Evolutionary conservation across 1,140 invertebrate genomes (phyloP), one percentile per base, ranked within the genome.

Genomic region (Drosophila baimaii): DNA sequence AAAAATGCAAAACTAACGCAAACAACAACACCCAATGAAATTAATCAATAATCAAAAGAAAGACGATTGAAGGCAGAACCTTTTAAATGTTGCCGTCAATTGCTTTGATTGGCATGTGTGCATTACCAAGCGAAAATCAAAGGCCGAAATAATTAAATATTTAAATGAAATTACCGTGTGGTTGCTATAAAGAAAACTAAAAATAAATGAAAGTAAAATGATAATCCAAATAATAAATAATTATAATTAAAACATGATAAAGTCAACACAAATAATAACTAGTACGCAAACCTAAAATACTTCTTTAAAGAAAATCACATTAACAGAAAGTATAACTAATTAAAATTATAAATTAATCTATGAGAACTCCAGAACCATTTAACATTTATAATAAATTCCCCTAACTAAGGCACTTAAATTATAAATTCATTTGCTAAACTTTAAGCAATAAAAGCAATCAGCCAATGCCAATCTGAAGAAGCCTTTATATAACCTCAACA

Each of bases 11-110:
- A 65, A 43, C 47, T 56, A 54, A 59, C 77, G 52, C 52, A 83
- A 81, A 68, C 47, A 47, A 64, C 57, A 44, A 55, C 61, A 66
- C 37, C 31, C 51, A 54, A 58, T 46, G 27, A 65, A 75, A 81
- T 81, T 61, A 86, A 88, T 86, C 66, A 82, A 82, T 82, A 82
- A 66, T 51, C 44, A 47, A 62, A 49, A 44, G 44, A 31, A 66
- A 52, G 21, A 7, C 65, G 46, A 51, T 17, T 49, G 33, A 23
- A 41, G 52, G 27, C 46, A 51, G 65, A 68, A 59, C 46, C 15
- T 51, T 65, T 59, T 52, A 69, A 68, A 49, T 71, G 47, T 21
- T 44, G 47, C 57, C 56, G 47, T 55, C 33, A 73, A 77, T 68
- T 66, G 47, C 49, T 37, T 41, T 65, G 70, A 71, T 72, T 72